Evolutionary conservation across 2,888 invertebrate genomes (phyloP).

Genomic region (Ichneumoninae sp.): DNA sequence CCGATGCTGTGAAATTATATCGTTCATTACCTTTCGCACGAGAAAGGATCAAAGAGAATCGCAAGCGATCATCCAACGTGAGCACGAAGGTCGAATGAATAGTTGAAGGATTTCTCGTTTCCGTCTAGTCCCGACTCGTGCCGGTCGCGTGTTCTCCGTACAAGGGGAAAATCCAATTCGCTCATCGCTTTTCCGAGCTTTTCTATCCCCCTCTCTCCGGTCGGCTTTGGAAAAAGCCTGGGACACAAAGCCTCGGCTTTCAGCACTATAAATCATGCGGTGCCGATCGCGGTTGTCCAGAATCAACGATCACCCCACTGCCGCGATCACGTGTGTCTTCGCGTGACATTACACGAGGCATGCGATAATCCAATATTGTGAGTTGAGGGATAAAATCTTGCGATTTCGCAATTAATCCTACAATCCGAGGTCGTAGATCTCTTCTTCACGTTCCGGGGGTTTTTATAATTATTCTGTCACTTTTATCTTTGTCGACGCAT

Average conservation of each 20-base stretch:
- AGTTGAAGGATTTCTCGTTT: slow-evolving; percentile 54
- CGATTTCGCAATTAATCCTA: slow-evolving; percentile 43
- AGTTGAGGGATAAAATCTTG: slow-evolving; percentile 25
- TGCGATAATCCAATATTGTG: slow-evolving; percentile 49
- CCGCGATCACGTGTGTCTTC: slow-evolving; percentile 47
- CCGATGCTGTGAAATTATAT: background rate
- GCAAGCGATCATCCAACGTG: slow-evolving; percentile 35
- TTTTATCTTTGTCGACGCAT: background rate
- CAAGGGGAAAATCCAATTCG: slow-evolving; percentile 39
- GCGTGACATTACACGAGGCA: slow-evolving; percentile 36
- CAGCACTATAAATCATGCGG: slow-evolving; percentile 3
- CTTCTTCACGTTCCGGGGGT: background rate
- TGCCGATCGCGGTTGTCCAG: slow-evolving; percentile 8
- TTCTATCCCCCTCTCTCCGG: background rate
- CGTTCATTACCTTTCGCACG: background rate
- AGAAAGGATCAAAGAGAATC: slow-evolving; percentile 23
- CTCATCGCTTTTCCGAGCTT: slow-evolving; percentile 37
- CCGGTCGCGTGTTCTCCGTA: slow-evolving; percentile 10
- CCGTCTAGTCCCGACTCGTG: slow-evolving; percentile 21
- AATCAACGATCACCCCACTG: slow-evolving; percentile 7
- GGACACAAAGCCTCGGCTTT: background rate
- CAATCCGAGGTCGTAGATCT: slow-evolving; percentile 18
- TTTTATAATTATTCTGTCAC: slow-evolving; percentile 1
- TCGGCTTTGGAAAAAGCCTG: background rate
- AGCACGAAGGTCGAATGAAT: slow-evolving; percentile 51